Conservation (phyloP, 2,888 invertebrate species). For the Steinernema scapterisci region DNA sequence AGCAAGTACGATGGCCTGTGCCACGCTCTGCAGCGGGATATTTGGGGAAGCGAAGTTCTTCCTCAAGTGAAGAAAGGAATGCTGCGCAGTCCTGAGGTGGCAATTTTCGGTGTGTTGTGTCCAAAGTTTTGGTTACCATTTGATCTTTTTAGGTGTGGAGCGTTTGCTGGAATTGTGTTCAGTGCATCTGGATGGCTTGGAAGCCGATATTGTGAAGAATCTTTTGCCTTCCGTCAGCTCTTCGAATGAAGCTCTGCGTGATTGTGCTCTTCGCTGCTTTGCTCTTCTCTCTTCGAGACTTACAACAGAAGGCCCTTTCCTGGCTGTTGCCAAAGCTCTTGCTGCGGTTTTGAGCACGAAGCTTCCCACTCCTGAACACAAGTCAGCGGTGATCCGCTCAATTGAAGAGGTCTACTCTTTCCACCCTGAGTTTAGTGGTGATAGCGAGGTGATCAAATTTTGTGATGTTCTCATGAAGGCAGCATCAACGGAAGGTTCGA, state of each 20-base stretch:
- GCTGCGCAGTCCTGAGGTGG: conserved; percentile 89
- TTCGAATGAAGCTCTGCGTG: background rate
- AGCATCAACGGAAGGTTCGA: background rate
- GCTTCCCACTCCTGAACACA: background rate
- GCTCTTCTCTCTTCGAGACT: background rate
- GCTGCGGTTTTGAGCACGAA: background rate
- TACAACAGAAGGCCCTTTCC: background rate
- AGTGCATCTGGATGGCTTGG: background rate
- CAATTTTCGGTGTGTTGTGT: conserved; percentile 71
- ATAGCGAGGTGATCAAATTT: background rate
- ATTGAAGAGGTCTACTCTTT: background rate
- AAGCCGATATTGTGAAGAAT: background rate
- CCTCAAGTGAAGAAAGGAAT: conserved; percentile 88
- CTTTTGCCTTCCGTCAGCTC: background rate
- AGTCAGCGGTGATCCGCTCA: background rate
- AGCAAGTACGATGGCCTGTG: background rate
- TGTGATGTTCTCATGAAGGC: background rate
- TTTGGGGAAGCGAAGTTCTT: conserved; percentile 67
- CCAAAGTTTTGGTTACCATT: background rate
- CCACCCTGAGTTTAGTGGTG: background rate
- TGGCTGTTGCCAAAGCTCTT: background rate
- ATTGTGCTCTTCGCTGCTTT: background rate
- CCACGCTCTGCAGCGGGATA: background rate
- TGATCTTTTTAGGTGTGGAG: background rate
- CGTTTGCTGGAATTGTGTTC: background rate